Conservation (phyloP, 2,797 vertebrate genomes). For the Chelidonichthys spinosus region DNA sequence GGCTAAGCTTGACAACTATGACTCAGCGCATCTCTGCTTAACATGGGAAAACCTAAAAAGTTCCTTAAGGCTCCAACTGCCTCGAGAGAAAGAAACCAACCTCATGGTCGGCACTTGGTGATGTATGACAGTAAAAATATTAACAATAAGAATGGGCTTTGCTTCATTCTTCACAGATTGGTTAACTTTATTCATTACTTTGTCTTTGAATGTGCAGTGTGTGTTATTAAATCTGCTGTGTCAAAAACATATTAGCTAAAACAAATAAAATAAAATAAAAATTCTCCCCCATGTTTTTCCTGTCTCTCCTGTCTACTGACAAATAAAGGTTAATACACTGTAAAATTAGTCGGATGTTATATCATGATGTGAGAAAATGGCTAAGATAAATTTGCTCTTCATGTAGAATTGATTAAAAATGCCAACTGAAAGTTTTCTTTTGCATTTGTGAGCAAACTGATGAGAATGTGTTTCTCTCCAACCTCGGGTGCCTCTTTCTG, state of each 20-base stretch:
- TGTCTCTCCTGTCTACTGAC: neutral
- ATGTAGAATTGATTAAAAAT: neutral
- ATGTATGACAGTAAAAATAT: conserved; percentile 3
- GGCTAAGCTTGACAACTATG: conserved; percentile 25
- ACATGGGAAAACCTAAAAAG: neutral
- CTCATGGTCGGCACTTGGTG: conserved; percentile 6
- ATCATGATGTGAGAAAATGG: neutral
- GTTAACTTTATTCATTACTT: no score
- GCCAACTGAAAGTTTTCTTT: neutral
- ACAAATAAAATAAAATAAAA: neutral
- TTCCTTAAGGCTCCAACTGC: conserved; percentile 16
- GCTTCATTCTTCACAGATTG: neutral
- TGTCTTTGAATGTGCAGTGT: neutral
- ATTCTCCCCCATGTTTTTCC: neutral
- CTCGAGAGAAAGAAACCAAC: neutral
- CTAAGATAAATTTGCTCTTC: neutral
- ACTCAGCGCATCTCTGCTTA: conserved; percentile 22
- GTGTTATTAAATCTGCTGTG: neutral
- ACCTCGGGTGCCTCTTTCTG: neutral
- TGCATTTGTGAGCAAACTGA: neutral
- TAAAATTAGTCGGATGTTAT: neutral
- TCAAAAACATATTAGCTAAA: neutral
- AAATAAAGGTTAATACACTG: neutral
- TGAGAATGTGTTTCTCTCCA: neutral
- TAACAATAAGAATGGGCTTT: neutral